Evolutionary conservation across 2,113 vertebrate species (phyloP).

Genomic region (Daubentonia madagascariensis): DNA sequence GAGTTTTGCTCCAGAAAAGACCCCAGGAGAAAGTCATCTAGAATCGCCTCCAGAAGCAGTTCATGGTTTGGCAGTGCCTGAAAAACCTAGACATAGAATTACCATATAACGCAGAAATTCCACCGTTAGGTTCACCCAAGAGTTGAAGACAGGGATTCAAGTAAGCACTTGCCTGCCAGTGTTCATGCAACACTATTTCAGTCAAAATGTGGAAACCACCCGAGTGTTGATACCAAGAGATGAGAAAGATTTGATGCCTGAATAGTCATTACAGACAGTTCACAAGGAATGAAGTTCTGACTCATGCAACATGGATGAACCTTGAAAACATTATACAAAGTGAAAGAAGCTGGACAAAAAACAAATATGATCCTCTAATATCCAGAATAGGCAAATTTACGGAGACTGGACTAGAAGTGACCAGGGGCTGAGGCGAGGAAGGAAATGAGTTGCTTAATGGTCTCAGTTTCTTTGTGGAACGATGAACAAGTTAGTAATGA

Average conservation of each 20-base stretch:
- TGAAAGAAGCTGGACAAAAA: background rate
- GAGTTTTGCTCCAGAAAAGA: background rate
- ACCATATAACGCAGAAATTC: background rate
- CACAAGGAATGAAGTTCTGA: background rate
- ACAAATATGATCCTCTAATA: background rate
- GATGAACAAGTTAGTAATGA: background rate
- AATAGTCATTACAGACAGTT: too few relatives aligned
- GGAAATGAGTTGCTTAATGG: background rate
- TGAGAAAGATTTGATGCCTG: background rate
- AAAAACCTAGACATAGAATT: background rate
- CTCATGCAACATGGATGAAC: background rate
- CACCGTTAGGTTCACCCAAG: background rate
- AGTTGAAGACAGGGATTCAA: background rate
- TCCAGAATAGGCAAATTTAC: background rate
- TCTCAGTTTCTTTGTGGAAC: background rate
- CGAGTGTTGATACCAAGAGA: background rate
- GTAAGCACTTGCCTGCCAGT: background rate
- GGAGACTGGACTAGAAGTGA: background rate
- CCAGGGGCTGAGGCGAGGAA: background rate
- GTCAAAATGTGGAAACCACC: background rate
- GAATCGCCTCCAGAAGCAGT: background rate
- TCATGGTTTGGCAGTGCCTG: background rate
- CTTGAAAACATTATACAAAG: background rate
- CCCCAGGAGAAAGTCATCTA: background rate
- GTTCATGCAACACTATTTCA: background rate